Evolutionary conservation across 2,113 vertebrate genomes (phyloP).

Genomic region (Mesitornis unicolor): DNA sequence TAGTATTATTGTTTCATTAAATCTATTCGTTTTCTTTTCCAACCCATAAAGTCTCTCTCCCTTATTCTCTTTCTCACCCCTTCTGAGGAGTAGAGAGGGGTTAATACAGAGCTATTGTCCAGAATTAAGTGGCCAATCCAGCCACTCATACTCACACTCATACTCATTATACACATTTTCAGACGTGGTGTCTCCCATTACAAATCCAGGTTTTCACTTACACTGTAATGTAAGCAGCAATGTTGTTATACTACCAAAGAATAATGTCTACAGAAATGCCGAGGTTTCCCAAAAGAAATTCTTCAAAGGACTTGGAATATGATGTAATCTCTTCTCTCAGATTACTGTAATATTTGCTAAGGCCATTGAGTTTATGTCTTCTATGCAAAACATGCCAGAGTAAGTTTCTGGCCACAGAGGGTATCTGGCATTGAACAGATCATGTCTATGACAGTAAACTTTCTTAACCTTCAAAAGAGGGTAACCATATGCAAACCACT

Average conservation of each 20-base stretch:
- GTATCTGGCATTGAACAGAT: background rate
- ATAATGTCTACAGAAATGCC: background rate
- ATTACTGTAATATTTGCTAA: background rate
- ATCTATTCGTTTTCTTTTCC: too few relatives aligned
- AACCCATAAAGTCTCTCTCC: too few relatives aligned
- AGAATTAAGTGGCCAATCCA: too few relatives aligned
- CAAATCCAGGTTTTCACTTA: background rate
- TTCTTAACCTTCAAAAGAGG: background rate
- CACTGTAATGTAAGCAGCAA: background rate
- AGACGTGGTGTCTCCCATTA: background rate
- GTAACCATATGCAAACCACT: background rate
- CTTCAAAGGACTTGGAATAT: background rate
- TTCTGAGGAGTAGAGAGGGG: too few relatives aligned
- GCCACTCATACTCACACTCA: too few relatives aligned
- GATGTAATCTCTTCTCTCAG: background rate
- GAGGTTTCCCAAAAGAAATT: background rate
- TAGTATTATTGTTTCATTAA: too few relatives aligned
- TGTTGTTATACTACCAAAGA: background rate
- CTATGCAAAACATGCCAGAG: background rate
- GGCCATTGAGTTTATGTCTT: background rate
- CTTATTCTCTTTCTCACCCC: too few relatives aligned
- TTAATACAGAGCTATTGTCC: too few relatives aligned
- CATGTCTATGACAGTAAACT: background rate
- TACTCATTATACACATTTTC: background rate
- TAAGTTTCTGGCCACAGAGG: background rate